Evolutionary conservation across 1,140 invertebrate genomes (phyloP).

Genomic region (Magallana ariakensis): DNA sequence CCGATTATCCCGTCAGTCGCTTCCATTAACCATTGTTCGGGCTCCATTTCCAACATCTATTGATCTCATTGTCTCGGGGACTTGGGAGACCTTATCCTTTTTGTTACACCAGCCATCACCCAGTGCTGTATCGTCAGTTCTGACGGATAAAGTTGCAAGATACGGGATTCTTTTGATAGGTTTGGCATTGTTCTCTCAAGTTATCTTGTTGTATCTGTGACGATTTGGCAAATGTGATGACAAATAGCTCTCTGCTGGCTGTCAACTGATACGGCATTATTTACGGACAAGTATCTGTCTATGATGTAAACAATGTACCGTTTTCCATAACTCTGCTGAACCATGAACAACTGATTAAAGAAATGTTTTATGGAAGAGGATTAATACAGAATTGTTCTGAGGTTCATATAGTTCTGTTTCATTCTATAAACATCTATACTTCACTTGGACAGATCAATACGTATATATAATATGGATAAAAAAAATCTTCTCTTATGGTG

Average conservation of each 20-base stretch:
- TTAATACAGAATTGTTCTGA: no score
- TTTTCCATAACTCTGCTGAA: background rate
- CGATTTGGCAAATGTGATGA: slow-evolving; percentile 29
- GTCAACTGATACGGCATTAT: background rate
- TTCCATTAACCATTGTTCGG: background rate
- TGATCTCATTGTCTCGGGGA: background rate
- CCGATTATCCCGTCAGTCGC: background rate
- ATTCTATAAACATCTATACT: no score
- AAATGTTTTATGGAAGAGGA: no score
- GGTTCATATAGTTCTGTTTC: no score
- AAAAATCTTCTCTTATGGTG: no score
- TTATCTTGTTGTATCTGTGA: slow-evolving; percentile 21
- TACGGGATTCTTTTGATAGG: background rate
- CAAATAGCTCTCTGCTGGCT: background rate
- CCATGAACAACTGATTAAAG: background rate
- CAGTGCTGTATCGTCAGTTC: background rate
- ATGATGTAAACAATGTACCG: background rate
- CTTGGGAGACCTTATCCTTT: slow-evolving; percentile 1
- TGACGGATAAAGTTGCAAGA: background rate
- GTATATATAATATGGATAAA: no score
- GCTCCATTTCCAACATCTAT: background rate
- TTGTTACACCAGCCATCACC: background rate
- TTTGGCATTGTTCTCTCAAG: background rate
- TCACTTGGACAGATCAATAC: no score
- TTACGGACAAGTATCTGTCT: background rate